These are phyloP conservation scores for Lagodon rhomboides DNA, from an alignment of 2,797 vertebrate species.

Conservation along the genomic window DNA sequence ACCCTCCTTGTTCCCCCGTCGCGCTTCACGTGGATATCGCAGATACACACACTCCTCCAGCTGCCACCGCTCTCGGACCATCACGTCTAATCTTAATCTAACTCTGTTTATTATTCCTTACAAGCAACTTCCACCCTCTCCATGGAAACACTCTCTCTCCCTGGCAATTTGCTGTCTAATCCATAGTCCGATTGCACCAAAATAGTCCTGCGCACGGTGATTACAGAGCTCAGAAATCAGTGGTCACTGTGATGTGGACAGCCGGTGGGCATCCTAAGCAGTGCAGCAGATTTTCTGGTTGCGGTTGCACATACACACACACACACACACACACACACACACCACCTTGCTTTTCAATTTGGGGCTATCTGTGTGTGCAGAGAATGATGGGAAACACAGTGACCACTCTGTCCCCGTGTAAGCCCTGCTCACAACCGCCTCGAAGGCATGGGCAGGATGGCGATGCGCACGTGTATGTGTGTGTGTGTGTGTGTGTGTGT, in stretches of 20 bases:
- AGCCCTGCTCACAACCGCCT: conserved; percentile 24
- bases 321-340: conserved; percentile 59
- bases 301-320: conserved; percentile 58
- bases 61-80: conserved; percentile 51
- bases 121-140: conserved; percentile 79
- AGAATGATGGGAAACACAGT: conserved; percentile 83
- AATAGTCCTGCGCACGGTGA: conserved; percentile 84
- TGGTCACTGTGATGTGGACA: conserved; percentile 87
- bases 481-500: no score
- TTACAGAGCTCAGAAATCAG: conserved; percentile 84
- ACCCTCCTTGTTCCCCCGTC: conserved; percentile 25
- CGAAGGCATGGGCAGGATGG: conserved; percentile 9
- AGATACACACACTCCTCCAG: conserved; percentile 40
- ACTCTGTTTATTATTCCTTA: conserved; percentile 86
- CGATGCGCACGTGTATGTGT: conserved; percentile 2
- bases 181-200: conserved; percentile 84
- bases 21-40: conserved; percentile 19
- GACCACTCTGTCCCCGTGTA: conserved; percentile 63
- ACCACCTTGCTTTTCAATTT: conserved; percentile 86
- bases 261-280: conserved; percentile 80
- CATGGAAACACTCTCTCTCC: conserved; percentile 82
- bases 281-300: conserved; percentile 84
- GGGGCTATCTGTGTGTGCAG: conserved; percentile 73
- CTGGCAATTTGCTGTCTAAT: conserved; percentile 83
- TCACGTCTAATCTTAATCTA: conserved; percentile 73